Percentiles rank a stretch among this genome's conserved stretches.
These are phyloP conservation scores for Neodiprion pinetum DNA, from an alignment of 1,140 invertebrate genomes.

Conservation along the genomic window DNA sequence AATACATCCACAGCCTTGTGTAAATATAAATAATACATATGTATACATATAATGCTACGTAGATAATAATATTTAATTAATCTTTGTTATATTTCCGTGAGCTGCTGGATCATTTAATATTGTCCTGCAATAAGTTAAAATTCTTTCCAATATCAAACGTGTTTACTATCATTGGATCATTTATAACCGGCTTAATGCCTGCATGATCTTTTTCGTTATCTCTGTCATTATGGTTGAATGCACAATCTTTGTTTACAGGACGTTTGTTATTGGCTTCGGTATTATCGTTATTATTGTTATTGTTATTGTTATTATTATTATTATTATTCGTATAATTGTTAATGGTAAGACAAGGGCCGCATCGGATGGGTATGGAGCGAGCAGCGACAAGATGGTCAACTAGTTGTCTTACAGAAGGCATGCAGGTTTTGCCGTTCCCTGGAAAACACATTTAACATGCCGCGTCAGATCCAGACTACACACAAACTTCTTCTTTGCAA, in stretches of 20 bases:
- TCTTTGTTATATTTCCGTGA: too few relatives aligned
- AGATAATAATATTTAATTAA: too few relatives aligned
- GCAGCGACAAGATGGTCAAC: slow-evolving; percentile 59
- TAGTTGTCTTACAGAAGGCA: slow-evolving; percentile 63
- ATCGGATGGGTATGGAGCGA: slow-evolving; percentile 56
- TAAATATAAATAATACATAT: too few relatives aligned
- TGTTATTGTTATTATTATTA: slow-evolving; percentile 46
- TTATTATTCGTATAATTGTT: slow-evolving; percentile 52
- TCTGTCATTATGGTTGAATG: slow-evolving; percentile 28
- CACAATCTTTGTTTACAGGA: slow-evolving; percentile 34
- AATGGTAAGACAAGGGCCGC: slow-evolving; percentile 57
- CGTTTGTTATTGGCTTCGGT: slow-evolving; percentile 9
- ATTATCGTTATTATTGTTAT: slow-evolving; percentile 30
- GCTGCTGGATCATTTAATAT: too few relatives aligned
- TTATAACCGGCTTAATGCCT: too few relatives aligned
- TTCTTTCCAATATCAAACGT: not conserved
- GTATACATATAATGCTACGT: too few relatives aligned
- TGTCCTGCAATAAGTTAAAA: not conserved
- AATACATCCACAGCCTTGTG: too few relatives aligned
- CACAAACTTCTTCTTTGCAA: slow-evolving; percentile 35
- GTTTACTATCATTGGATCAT: too few relatives aligned
- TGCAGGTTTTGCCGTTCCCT: slow-evolving; percentile 61
- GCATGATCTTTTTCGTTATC: not conserved
- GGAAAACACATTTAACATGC: slow-evolving; percentile 61
- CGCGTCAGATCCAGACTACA: slow-evolving; percentile 52